These are phyloP conservation scores for Stegophylla sp. DNA, from an alignment of 2,888 invertebrate species.

Conservation along the genomic window DNA sequence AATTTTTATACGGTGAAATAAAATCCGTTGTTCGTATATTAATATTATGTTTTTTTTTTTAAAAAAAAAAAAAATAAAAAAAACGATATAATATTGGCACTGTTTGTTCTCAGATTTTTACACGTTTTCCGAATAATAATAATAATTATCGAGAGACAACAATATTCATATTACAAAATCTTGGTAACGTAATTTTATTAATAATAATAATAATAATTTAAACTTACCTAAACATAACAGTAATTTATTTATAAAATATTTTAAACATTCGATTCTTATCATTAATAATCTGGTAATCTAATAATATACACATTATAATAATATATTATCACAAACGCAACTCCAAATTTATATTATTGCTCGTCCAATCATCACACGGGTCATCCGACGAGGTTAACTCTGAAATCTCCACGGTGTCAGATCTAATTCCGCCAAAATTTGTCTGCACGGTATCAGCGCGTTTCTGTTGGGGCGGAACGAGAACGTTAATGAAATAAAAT, in stretches of 20 bases:
- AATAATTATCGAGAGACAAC: neutral
- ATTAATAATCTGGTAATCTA: conserved; percentile 12
- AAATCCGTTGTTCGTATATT: neutral
- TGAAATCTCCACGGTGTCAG: conserved; percentile 54
- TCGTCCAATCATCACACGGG: neutral
- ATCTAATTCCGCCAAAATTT: conserved; percentile 46
- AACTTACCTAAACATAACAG: conserved; percentile 44
- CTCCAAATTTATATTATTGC: neutral
- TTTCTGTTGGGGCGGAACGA: conserved; percentile 6
- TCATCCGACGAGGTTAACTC: conserved; percentile 27
- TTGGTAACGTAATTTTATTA: conserved; percentile 33
- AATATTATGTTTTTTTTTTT: no score
- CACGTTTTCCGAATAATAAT: neutral
- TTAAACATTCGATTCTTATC: conserved; percentile 16
- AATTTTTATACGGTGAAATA: neutral
- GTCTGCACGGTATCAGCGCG: conserved; percentile 44
- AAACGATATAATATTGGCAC: conserved; percentile 9
- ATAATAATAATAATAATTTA: conserved; percentile 54
- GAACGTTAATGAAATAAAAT: no score
- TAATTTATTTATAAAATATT: conserved; percentile 27
- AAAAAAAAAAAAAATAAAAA: neutral
- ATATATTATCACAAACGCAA: conserved; percentile 47
- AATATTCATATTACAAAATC: neutral
- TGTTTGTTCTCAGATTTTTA: neutral
- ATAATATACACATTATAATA: conserved; percentile 21